Conservation (phyloP, 2,113 vertebrate species). For the Cyanistes caeruleus region DNA sequence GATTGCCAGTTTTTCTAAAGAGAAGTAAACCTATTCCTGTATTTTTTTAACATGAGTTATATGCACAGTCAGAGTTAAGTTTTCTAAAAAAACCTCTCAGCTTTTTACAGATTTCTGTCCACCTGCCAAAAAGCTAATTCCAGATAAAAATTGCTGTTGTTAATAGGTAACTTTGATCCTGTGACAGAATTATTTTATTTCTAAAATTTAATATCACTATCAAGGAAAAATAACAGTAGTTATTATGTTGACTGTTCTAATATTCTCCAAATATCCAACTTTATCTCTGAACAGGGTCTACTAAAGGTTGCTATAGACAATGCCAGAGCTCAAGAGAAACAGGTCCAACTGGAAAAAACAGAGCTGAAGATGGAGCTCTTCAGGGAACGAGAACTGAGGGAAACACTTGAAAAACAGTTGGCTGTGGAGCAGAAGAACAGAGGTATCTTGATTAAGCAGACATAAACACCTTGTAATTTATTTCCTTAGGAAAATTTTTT, state of each 20-base stretch:
- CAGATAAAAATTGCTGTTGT: neutral
- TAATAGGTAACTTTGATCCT: neutral
- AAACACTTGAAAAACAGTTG: slow-evolving; percentile 98
- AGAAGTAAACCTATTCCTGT: neutral
- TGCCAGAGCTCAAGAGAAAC: slow-evolving; percentile 98
- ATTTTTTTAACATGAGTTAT: neutral
- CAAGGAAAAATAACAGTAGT: neutral
- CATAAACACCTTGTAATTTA: neutral
- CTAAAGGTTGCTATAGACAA: slow-evolving; percentile 99
- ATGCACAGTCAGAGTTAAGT: neutral
- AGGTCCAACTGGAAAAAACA: slow-evolving; percentile 98
- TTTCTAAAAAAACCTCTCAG: neutral
- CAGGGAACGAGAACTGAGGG: slow-evolving; percentile 95
- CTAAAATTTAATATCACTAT: neutral
- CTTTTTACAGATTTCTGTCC: neutral
- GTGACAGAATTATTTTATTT: neutral
- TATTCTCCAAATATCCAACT: slow-evolving; percentile 5
- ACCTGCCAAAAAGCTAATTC: neutral
- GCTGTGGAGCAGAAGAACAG: slow-evolving; percentile 98
- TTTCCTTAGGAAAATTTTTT: slow-evolving; percentile 13
- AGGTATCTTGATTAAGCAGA: slow-evolving; percentile 79
- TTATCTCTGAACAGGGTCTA: slow-evolving; percentile 84
- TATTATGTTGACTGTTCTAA: neutral
- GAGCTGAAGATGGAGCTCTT: slow-evolving; percentile 99
- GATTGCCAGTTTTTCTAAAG: neutral